Evolutionary conservation across 2,113 vertebrate species (phyloP).

Genomic region (Scopus umbretta): DNA sequence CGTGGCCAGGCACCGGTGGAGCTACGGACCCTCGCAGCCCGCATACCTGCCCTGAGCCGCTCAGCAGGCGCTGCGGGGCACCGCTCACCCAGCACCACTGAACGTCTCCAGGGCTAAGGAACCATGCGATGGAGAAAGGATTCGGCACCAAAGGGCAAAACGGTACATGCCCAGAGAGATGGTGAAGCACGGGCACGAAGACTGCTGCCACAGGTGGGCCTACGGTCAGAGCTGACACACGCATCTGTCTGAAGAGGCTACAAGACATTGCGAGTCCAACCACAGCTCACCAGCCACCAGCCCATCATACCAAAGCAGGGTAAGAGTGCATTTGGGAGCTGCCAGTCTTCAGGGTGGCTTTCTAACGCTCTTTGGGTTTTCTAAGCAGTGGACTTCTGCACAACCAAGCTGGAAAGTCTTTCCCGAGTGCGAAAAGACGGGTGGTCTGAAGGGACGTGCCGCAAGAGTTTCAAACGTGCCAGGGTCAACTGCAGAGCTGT

Average conservation of each 20-base stretch:
- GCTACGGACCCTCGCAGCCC: accelerated
- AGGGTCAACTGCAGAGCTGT: neutral
- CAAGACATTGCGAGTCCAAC: neutral
- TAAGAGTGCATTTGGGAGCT: accelerated
- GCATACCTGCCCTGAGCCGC: neutral
- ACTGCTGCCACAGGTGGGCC: neutral
- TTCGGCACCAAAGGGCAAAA: neutral
- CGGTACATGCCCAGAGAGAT: neutral
- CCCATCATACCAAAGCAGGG: neutral
- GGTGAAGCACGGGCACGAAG: accelerated
- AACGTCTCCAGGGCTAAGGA: neutral
- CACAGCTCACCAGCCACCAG: neutral
- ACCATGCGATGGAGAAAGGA: neutral
- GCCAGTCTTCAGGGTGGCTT: neutral
- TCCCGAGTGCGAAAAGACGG: neutral
- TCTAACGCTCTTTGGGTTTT: neutral
- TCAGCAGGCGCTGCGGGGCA: neutral
- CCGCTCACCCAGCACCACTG: neutral
- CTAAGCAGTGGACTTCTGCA: neutral
- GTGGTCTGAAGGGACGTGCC: accelerated
- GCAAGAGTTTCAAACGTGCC: neutral
- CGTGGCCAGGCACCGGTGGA: accelerated
- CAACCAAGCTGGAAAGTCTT: neutral
- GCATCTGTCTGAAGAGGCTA: neutral
- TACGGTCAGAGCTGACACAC: neutral